Evolutionary conservation across 2,797 vertebrate genomes (phyloP).

Genomic region (Oryzias sinensis): DNA sequence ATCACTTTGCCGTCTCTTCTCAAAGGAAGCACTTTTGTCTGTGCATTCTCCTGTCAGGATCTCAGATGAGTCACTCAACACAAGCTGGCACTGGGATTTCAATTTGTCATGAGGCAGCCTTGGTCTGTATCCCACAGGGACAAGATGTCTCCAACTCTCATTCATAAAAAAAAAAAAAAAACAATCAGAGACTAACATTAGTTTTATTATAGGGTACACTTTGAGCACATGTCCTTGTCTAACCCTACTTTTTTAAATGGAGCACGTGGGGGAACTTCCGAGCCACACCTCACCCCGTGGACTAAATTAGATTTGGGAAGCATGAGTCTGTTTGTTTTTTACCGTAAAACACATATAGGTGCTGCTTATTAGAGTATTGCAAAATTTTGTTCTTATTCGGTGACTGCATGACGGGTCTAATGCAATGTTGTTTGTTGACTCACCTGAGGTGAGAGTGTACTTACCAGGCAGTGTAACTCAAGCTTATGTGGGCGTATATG

Average conservation of each 20-base stretch:
- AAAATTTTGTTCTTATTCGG: slow-evolving; percentile 29
- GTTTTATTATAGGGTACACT: slow-evolving; percentile 42
- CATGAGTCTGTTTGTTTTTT: neutral
- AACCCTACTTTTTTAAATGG: slow-evolving; percentile 5
- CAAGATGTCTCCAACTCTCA: slow-evolving; percentile 57
- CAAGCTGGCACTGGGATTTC: slow-evolving; percentile 66
- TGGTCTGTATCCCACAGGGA: slow-evolving; percentile 55
- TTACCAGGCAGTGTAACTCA: slow-evolving; percentile 27
- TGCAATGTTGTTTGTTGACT: neutral
- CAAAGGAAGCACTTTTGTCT: slow-evolving; percentile 48
- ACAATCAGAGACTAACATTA: slow-evolving; percentile 34
- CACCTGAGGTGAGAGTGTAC: slow-evolving; percentile 1
- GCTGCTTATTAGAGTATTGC: slow-evolving; percentile 11
- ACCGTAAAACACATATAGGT: slow-evolving; percentile 16
- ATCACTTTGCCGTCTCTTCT: slow-evolving; percentile 42
- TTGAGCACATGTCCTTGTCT: slow-evolving; percentile 33
- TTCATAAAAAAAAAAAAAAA: slow-evolving; percentile 67
- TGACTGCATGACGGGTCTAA: neutral
- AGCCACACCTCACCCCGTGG: slow-evolving; percentile 24
- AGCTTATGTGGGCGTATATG: slow-evolving; percentile 17
- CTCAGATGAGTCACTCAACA: slow-evolving; percentile 66
- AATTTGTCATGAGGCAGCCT: slow-evolving; percentile 55
- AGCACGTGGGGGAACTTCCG: slow-evolving; percentile 28
- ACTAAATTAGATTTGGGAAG: slow-evolving; percentile 10
- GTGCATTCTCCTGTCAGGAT: slow-evolving; percentile 49